A percentile compares a stretch with the other conserved stretches of the same genome.
Evolutionary conservation across 2,797 vertebrate species (phyloP).

Genomic region (Coccyzus lansbergi): DNA sequence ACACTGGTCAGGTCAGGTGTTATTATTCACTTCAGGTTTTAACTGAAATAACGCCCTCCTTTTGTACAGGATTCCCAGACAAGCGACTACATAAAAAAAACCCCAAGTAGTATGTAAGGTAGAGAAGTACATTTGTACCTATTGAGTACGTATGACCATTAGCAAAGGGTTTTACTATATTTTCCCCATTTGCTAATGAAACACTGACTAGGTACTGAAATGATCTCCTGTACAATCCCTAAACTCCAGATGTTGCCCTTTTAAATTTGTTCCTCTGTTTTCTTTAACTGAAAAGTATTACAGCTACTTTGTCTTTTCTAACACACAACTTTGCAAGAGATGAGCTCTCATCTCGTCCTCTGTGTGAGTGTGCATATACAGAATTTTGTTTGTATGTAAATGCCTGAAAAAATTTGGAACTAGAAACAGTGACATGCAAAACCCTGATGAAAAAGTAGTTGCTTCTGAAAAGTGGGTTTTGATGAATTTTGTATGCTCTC

Average conservation of each 20-base stretch:
- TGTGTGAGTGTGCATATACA: not conserved
- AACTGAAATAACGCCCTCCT: not conserved
- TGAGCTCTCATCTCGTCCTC: not conserved
- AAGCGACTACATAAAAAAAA: not conserved
- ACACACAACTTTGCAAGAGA: not conserved
- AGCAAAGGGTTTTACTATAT: not conserved
- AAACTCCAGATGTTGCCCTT: not conserved
- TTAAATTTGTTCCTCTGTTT: not conserved
- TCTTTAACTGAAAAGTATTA: not conserved
- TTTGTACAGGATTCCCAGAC: not conserved
- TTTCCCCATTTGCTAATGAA: not conserved
- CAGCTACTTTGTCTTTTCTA: not conserved
- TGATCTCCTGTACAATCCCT: not conserved
- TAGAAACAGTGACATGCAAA: slow-evolving; percentile 61
- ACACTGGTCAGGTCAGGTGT: accelerated
- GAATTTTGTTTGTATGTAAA: slow-evolving; percentile 63
- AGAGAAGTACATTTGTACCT: not conserved
- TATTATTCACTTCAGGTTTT: not conserved
- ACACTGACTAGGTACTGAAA: not conserved
- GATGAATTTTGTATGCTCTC: slow-evolving; percentile 80
- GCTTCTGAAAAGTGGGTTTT: slow-evolving; percentile 76
- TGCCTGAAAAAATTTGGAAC: slow-evolving; percentile 52
- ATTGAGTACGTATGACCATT: not conserved
- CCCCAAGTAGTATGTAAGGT: not conserved
- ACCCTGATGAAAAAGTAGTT: slow-evolving; percentile 60